Base-by-base conservation (phyloP, 1,140 invertebrate species). In the Pseudomyrmex gracilis region DNA sequence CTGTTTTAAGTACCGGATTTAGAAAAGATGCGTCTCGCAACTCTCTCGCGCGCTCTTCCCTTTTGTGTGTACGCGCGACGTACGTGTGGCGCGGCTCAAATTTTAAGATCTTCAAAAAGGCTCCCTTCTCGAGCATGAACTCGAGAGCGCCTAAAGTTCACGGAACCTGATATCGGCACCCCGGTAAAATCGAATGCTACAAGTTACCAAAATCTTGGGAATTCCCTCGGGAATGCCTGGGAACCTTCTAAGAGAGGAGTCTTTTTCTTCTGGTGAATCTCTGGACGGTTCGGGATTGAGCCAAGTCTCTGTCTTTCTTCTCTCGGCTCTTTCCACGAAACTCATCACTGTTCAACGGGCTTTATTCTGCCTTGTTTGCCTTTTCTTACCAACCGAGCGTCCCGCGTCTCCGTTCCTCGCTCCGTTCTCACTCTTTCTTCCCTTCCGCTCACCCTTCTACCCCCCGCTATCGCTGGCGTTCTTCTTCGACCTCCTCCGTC, bases 291-390 rank as follows among this genome's bases (percentile, higher is more conserved):
- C 61, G 70, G 87, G 87, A 88, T 88, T 88, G 87, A 88, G 76
- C 71, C 77, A 22, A 24, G 51, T 73, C 73, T 57, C 24, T 83
- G 51, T 87, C 68, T 71, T 77, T 71, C 22, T 58, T 77, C 85
- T 83, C 66, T 77, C 70, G 85, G 87, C 73, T 85, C 88, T 90
- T 90, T 85, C 87, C 87, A 89, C 87, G 87, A 90, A 90, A 87
- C 86, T 89, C 82, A 87, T 83, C 87, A 83, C 85, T 83, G 85
- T 85, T 89, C 80, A 85, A 77, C 77, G 83, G 82, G 76, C 87
- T 90, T 89, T 90, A 86, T 90, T 70, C 86, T 60, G 70, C 78
- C 83, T 85, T 89, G 87, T 89, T 89, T 89, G 89, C 87, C 88
- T 90, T 89, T 90, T 89, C 86, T 87, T 89, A 87, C 82, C 66